Conservation (phyloP, 2,888 invertebrate genomes). For the Toxonevra muliebris region DNA sequence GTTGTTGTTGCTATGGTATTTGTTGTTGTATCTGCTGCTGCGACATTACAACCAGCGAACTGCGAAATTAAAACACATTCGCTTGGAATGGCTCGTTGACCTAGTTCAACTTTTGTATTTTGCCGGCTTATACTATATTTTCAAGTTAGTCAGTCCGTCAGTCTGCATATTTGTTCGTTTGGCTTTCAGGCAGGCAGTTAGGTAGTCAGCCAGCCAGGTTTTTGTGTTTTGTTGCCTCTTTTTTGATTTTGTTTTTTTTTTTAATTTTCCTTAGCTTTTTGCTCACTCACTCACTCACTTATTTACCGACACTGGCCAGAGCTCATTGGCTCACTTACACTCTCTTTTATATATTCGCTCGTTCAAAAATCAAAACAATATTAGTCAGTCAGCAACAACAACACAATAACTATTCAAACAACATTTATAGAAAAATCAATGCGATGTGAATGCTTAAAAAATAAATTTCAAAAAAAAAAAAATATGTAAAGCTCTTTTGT, state of each 20-base stretch:
- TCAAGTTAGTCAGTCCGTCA: neutral
- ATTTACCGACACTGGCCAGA: too few species aligned
- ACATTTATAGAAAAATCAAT: too few species aligned
- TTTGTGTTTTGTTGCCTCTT: conserved; percentile 29
- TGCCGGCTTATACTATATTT: conserved; percentile 54
- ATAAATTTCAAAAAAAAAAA: too few species aligned
- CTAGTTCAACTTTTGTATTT: conserved; percentile 61
- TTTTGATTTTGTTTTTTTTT: conserved; percentile 40
- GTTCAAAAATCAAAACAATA: too few species aligned
- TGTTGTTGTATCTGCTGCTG: conserved; percentile 10
- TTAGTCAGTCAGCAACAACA: too few species aligned
- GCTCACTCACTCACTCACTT: too few species aligned
- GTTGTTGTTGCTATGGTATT: neutral
- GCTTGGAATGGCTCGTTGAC: conserved; percentile 59
- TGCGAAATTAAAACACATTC: conserved; percentile 24
- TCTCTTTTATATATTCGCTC: too few species aligned
- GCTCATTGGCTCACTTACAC: too few species aligned
- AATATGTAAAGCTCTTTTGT: too few species aligned
- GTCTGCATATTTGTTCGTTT: neutral
- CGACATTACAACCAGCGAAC: conserved; percentile 6
- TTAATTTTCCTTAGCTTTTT: conserved; percentile 6
- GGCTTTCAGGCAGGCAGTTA: neutral
- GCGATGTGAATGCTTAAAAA: too few species aligned
- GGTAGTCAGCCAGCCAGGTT: conserved; percentile 1
- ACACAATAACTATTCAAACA: too few species aligned